These are phyloP conservation scores for Drosophila quadrilineata DNA, from an alignment of 1,140 invertebrate species.

Conservation along the genomic window DNA sequence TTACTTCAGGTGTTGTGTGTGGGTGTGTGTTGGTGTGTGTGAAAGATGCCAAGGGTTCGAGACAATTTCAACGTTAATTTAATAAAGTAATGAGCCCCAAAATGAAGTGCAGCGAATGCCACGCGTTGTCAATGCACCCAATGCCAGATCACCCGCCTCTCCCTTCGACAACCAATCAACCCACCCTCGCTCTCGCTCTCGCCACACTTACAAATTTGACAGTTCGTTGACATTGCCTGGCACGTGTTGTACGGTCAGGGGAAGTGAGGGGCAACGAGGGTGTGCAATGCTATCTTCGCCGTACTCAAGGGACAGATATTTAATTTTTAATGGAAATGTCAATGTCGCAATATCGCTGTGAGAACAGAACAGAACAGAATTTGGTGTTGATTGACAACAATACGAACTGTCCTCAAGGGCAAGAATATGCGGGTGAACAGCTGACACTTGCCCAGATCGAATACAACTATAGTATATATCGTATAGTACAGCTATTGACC, in stretches of 20 bases:
- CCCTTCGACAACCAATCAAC: background rate
- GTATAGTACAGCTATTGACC: too few relatives aligned
- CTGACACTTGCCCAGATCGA: too few relatives aligned
- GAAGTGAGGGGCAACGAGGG: background rate
- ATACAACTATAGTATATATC: too few relatives aligned
- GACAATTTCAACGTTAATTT: constrained; percentile 53
- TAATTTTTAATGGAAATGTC: constrained; percentile 58
- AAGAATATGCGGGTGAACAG: constrained; percentile 7
- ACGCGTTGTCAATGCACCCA: constrained; percentile 8
- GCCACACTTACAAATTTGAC: constrained; percentile 61
- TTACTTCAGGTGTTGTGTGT: constrained; percentile 4
- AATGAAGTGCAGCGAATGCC: constrained; percentile 33
- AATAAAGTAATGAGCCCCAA: constrained; percentile 57
- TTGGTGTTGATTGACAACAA: background rate
- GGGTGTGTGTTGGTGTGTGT: background rate
- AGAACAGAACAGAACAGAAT: constrained; percentile 18
- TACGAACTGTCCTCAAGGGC: background rate
- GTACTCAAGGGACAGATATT: too few relatives aligned
- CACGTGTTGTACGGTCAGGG: constrained; percentile 11
- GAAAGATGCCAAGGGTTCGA: background rate
- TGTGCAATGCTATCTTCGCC: too few relatives aligned
- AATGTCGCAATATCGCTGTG: constrained; percentile 47
- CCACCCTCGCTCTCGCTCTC: background rate
- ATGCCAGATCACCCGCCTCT: background rate
- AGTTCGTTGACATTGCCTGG: constrained; percentile 65